Conservation (phyloP, 2,888 invertebrate species). For the Endotricha flammealis region DNA sequence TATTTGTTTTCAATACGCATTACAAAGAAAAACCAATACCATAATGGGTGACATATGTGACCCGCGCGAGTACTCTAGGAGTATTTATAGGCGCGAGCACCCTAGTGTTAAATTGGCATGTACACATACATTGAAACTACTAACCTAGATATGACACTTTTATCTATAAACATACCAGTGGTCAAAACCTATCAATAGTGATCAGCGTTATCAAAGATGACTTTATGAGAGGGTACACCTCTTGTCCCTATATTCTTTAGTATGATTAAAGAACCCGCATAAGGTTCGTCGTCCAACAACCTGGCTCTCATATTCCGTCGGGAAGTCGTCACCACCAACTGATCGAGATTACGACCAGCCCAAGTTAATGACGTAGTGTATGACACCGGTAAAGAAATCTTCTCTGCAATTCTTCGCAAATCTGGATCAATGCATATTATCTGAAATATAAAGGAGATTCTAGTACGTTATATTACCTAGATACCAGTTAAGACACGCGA, state of each 20-base stretch:
- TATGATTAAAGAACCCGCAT: slow-evolving; percentile 30
- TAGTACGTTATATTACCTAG: too few species aligned
- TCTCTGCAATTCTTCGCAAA: slow-evolving; percentile 48
- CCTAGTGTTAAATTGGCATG: too few species aligned
- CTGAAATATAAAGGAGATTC: slow-evolving; percentile 33
- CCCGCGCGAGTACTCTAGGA: too few species aligned
- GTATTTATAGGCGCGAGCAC: too few species aligned
- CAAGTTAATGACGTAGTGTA: slow-evolving; percentile 79
- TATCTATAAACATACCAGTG: too few species aligned
- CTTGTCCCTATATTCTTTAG: slow-evolving; percentile 22
- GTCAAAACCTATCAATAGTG: slow-evolving; percentile 20
- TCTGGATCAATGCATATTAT: slow-evolving; percentile 65
- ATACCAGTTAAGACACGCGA: too few species aligned
- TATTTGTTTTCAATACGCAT: too few species aligned
- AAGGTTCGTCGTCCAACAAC: slow-evolving; percentile 13
- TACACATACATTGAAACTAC: too few species aligned
- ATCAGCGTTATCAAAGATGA: slow-evolving; percentile 27
- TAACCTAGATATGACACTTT: too few species aligned
- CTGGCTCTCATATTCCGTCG: slow-evolving; percentile 28
- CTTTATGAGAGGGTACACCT: slow-evolving; percentile 24
- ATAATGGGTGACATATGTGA: too few species aligned
- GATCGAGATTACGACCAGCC: slow-evolving; percentile 75
- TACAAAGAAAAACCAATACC: too few species aligned
- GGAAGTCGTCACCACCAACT: slow-evolving; percentile 79
- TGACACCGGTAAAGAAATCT: slow-evolving; percentile 66